Conservation (phyloP, 2,797 vertebrate genomes). For the Poecilia wingei region DNA sequence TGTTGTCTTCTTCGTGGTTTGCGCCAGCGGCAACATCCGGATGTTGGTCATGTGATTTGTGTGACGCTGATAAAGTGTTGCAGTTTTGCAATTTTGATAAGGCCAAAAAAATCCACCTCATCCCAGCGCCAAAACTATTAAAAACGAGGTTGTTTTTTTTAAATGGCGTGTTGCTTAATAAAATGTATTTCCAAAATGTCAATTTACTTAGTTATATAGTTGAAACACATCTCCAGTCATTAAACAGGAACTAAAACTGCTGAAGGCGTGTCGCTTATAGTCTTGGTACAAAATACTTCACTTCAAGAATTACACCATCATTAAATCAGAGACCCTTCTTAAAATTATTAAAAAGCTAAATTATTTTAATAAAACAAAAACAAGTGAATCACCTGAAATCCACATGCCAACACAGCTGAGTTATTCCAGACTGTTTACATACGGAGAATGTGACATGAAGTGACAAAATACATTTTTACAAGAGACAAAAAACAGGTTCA, state of each 20-base stretch:
- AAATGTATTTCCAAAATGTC: too few relatives aligned
- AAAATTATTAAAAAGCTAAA: conserved; percentile 27
- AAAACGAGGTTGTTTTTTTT: too few relatives aligned
- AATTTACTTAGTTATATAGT: too few relatives aligned
- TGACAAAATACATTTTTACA: neutral
- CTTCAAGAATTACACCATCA: neutral
- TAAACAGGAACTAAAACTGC: neutral
- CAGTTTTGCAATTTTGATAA: too few relatives aligned
- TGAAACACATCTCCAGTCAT: neutral
- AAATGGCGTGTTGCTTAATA: too few relatives aligned
- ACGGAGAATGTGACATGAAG: conserved; percentile 40
- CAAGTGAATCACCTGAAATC: conserved; percentile 50
- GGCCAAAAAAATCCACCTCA: too few relatives aligned
- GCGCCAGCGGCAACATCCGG: too few relatives aligned
- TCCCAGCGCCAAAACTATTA: too few relatives aligned
- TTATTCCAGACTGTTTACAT: conserved; percentile 25
- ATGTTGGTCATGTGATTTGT: too few relatives aligned
- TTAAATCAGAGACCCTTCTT: neutral
- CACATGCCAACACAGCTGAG: conserved; percentile 48
- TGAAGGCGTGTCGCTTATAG: neutral
- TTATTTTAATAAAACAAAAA: conserved; percentile 70
- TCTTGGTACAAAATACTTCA: neutral
- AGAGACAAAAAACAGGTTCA: conserved; percentile 17
- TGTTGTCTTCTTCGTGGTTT: too few relatives aligned
- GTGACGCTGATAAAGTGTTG: too few relatives aligned